Evolutionary conservation across 1,140 invertebrate species (phyloP).

Genomic region (Steinernema feltiae): DNA sequence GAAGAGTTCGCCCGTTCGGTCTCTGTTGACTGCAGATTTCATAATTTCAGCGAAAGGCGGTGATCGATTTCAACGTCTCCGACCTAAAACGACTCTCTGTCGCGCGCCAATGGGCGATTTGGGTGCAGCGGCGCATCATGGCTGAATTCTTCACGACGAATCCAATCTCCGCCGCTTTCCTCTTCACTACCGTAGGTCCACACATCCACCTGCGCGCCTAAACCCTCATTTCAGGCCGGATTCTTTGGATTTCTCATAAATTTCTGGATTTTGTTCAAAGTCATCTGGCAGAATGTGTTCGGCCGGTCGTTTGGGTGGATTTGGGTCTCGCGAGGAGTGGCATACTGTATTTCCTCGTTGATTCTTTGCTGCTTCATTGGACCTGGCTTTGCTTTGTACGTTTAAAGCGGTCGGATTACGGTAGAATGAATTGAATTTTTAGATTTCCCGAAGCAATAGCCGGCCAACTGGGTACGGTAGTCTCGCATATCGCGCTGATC

Average conservation of each 20-base stretch:
- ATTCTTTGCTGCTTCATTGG: neutral
- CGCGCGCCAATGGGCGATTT: too few species aligned
- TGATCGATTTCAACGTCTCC: too few species aligned
- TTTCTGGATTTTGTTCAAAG: neutral
- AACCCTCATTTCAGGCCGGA: neutral
- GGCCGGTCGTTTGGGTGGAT: neutral
- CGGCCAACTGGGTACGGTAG: neutral
- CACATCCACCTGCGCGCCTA: too few species aligned
- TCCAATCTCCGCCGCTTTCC: too few species aligned
- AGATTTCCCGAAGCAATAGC: neutral
- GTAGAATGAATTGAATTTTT: neutral
- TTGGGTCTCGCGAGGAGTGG: neutral
- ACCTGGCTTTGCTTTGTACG: neutral
- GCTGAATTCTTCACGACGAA: too few species aligned
- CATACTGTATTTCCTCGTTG: neutral
- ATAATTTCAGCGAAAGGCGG: too few species aligned
- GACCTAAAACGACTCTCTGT: too few species aligned
- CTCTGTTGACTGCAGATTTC: too few species aligned
- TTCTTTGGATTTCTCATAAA: neutral
- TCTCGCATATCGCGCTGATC: neutral
- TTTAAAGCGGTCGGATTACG: neutral
- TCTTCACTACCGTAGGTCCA: too few species aligned
- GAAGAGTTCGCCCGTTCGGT: too few species aligned
- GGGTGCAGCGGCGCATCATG: too few species aligned
- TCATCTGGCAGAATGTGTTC: neutral